These are phyloP conservation scores for Caiman crocodilus DNA, from an alignment of 2,797 vertebrate genomes.

Conservation along the genomic window DNA sequence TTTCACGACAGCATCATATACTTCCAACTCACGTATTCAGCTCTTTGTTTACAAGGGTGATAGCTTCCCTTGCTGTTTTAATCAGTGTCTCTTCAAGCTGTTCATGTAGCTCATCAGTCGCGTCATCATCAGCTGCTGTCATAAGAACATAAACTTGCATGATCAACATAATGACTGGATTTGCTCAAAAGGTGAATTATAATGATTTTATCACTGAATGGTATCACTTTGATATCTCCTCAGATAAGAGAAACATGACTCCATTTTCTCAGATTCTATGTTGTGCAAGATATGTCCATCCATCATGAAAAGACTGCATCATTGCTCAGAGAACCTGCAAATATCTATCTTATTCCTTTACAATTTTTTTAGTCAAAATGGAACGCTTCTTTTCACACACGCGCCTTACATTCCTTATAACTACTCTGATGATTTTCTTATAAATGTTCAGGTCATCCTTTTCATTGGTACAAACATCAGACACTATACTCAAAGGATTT, in stretches of 20 bases:
- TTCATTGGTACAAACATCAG: no score
- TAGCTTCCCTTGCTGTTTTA: slow-evolving; percentile 43
- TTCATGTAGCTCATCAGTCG: slow-evolving; percentile 46
- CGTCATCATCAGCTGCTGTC: slow-evolving; percentile 63
- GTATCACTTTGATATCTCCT: slow-evolving; percentile 42
- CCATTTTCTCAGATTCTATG: not conserved
- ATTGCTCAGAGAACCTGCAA: no score
- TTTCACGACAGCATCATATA: not conserved
- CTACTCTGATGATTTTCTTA: no score
- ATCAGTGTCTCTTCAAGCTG: slow-evolving; percentile 39
- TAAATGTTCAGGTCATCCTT: no score
- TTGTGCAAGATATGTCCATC: no score
- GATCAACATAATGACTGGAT: slow-evolving; percentile 64
- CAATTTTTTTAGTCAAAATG: no score
- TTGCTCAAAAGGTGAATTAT: slow-evolving; percentile 47
- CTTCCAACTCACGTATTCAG: slow-evolving; percentile 4
- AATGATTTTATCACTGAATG: slow-evolving; percentile 65
- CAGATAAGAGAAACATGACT: slow-evolving; percentile 35
- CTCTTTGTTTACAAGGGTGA: slow-evolving; percentile 27
- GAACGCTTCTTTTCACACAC: no score
- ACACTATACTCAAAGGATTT: no score
- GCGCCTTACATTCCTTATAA: no score
- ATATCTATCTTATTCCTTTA: no score
- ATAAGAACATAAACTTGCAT: slow-evolving; percentile 57
- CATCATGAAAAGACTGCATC: no score